These are phyloP conservation scores for Ageneiosus marmoratus DNA, from an alignment of 2,113 vertebrate species.

Conservation along the genomic window DNA sequence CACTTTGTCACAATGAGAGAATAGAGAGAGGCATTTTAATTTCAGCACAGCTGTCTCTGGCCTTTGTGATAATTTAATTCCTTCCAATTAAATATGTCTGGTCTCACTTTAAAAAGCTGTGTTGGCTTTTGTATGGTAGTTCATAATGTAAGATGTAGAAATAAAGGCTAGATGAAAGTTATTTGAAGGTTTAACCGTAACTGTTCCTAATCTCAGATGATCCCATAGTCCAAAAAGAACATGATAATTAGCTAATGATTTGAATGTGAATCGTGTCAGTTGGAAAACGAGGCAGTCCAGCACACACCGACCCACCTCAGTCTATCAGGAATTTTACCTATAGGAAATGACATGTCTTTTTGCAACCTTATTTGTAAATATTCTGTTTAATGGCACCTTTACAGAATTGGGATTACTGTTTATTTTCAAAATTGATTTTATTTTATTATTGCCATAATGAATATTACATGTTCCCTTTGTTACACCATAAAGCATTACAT, in stretches of 20 bases:
- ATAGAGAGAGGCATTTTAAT: conserved; percentile 31
- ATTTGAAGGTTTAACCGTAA: neutral
- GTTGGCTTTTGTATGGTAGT: neutral
- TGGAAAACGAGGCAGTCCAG: neutral
- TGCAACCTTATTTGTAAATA: neutral
- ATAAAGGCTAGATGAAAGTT: neutral
- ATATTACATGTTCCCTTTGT: neutral
- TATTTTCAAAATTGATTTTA: neutral
- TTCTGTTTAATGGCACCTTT: neutral
- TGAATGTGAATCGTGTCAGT: neutral
- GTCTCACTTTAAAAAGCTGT: neutral
- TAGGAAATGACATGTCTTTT: neutral
- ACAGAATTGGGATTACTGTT: neutral
- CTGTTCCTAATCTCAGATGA: neutral
- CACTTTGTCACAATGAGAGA: conserved; percentile 34
- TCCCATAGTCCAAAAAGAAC: neutral
- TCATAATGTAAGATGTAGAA: neutral
- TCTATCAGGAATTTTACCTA: conserved; percentile 3
- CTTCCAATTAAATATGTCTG: neutral
- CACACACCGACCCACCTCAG: neutral
- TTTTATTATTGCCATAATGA: neutral
- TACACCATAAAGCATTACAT: neutral
- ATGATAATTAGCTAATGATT: conserved; percentile 5
- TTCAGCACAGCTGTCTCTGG: conserved; percentile 17
- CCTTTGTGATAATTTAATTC: conserved; percentile 19